Base-by-base conservation (phyloP, 2,797 vertebrate genomes). In the Clamator glandarius region DNA sequence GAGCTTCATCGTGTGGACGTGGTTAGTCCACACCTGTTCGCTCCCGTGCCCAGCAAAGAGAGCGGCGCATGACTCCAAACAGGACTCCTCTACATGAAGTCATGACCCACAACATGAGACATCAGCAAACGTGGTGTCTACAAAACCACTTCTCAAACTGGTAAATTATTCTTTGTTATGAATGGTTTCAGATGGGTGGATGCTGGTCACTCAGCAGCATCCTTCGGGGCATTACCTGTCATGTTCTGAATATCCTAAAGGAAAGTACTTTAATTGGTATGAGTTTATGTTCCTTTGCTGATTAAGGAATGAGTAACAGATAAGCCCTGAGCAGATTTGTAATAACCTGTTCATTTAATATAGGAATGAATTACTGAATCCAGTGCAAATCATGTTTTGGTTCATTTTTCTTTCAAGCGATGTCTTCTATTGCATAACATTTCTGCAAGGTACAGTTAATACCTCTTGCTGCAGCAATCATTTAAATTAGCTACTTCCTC, bases 371-470 rank as follows among this genome's bases (percentile, higher is more conserved):
- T 10, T 50, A 67, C 57, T 82, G 74, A 89, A 64, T 31, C 66
- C 84, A 68, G 31, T 2, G 39, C 0, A 3, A 50, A 14, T 2
- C 2, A 63, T 35, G 66, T 64, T 92, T 84, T 52, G 46, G 76
- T 72, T 95, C 76, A 26, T 20, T 57, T 58, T 77, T 68, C 82
- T 77, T 78, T 55, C 63, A 48, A 82, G 52, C 6, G 15, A 68
- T 41, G 41, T 84, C 85, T 90, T 66, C 76, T 59, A 42, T 77
- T 94, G 82, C 67, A 19, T 52, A 91, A 90, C 46, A 66, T 86
- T 93, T 85, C 94, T 93, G 81, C 36, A 73, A 95, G 84, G 89
- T 94, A 96, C 82, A 86, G 73, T 91, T 94, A 92, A 95, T 84
- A 62, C 58, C 90, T 77, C 63, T 76, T 52, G 64, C 77, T 87